Percentiles rank a stretch among this genome's conserved stretches.
phyloP scores from a whole-genome alignment of 2,113 vertebrate genomes.

The Morone chrysops region DNA sequence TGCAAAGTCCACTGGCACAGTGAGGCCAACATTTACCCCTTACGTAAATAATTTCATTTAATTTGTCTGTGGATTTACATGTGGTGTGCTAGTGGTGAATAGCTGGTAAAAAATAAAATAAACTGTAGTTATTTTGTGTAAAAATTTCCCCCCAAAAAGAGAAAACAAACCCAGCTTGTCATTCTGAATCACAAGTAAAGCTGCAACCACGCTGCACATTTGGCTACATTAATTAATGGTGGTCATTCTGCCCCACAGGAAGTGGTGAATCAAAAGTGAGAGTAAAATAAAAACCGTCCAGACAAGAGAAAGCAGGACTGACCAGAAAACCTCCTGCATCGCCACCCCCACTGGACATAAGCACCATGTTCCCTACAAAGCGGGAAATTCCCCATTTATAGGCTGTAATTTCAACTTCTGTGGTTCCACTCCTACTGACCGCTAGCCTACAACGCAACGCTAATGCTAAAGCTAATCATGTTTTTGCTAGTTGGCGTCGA shows the following conservation, averaged over 20 bases:
- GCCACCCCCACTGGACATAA: constrained; percentile 13
- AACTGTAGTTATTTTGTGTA: background rate
- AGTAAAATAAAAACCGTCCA: background rate
- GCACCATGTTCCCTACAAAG: background rate
- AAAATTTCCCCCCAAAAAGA: background rate
- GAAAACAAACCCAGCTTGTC: background rate
- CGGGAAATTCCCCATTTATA: constrained; percentile 44
- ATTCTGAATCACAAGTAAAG: background rate
- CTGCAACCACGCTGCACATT: background rate
- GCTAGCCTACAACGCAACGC: background rate
- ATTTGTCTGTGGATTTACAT: background rate
- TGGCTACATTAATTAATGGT: background rate
- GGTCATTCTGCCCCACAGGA: constrained; percentile 27
- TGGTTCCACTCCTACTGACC: constrained; percentile 2
- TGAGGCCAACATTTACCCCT: background rate
- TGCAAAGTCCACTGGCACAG: background rate
- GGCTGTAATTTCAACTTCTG: constrained; percentile 33
- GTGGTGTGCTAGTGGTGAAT: background rate
- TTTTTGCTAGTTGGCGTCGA: no score
- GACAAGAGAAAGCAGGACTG: background rate
- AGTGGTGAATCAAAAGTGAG: constrained; percentile 1
- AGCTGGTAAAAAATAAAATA: background rate
- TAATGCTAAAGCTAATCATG: background rate
- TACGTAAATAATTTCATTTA: background rate
- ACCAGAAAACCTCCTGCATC: background rate